Evolutionary conservation across 2,113 vertebrate genomes (phyloP), one percentile per base, ranked within the genome.

Genomic region (Sylvia atricapilla): DNA sequence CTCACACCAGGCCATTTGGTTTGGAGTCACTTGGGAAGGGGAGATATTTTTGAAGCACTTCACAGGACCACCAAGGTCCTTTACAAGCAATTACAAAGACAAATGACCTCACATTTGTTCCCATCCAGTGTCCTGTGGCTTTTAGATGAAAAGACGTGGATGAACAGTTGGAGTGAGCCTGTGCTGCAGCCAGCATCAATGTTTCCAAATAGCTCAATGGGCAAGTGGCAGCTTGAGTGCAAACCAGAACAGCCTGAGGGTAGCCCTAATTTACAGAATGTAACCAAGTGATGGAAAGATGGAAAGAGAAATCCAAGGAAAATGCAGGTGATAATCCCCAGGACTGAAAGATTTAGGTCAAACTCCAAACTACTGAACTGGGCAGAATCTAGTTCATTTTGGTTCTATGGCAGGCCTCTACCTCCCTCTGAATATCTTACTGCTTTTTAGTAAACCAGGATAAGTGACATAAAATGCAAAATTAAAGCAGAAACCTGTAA

Each of bases 211-310:
- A 76, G 41, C 10, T 68, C 62, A 43, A 28, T 52, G 84, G 64
- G 74, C 66, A 70, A 80, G 73, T 53, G 58, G 69, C 87, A 95
- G 81, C 39, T 67, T 77, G 87, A 85, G 27, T 47, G 55, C 11
- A 82, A 88, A 90, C 77, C 68, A 77, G 66, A 94, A 33, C 46
- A 91, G 87, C 85, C 84, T 86, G 63, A 87, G 77, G 73, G 68
- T 25, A 90, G 55, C 10, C 68, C 30, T 86, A 49, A 77, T 85
- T 85, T 70, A 88, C 47, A 68, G 24, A 56, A 66, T 25, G 47
- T 52, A 77, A 43, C 25, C 63, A 80, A 84, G 28, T 0, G 0
- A 50, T 63, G 47, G 68, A 62, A 90, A 63, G 7, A 75, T 23
- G 25, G 74, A 84, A 68, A 87, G 33, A 79, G 60, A 94, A 93